Conservation (phyloP, 2,113 vertebrate genomes). For the Tympanuchus pallidicinctus region DNA sequence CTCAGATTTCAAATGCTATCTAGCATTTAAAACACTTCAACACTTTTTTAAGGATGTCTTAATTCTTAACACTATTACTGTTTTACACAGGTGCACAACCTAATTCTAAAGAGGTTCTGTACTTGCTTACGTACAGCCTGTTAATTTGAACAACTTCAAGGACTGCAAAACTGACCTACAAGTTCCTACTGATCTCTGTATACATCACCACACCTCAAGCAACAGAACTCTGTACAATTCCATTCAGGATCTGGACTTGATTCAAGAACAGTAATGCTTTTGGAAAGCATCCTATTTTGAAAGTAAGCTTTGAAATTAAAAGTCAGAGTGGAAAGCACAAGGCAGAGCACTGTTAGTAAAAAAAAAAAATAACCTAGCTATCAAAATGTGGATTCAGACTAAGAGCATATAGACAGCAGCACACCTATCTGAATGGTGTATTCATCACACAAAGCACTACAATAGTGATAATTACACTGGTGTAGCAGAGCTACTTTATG, state of each 20-base stretch:
- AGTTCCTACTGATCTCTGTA: background rate
- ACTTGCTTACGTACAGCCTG: background rate
- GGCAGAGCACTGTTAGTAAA: background rate
- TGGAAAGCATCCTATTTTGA: background rate
- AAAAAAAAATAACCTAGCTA: background rate
- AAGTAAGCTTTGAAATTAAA: background rate
- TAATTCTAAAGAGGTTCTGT: background rate
- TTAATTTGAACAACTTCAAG: background rate
- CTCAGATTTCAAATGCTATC: background rate
- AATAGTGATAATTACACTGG: background rate
- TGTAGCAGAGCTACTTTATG: background rate
- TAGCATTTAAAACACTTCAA: background rate
- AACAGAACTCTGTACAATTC: background rate
- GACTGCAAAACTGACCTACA: background rate
- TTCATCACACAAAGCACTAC: background rate
- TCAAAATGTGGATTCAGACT: background rate
- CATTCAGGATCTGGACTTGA: background rate
- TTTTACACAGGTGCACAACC: background rate
- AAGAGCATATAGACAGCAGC: background rate
- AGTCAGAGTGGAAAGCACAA: background rate
- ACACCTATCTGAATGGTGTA: accelerated
- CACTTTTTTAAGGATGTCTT: background rate
- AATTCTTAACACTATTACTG: background rate
- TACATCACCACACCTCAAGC: background rate
- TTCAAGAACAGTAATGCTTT: background rate